Evolutionary conservation across 2,797 vertebrate genomes (phyloP), one percentile per base, ranked within the genome.

Genomic region (Peromyscus aztecus): DNA sequence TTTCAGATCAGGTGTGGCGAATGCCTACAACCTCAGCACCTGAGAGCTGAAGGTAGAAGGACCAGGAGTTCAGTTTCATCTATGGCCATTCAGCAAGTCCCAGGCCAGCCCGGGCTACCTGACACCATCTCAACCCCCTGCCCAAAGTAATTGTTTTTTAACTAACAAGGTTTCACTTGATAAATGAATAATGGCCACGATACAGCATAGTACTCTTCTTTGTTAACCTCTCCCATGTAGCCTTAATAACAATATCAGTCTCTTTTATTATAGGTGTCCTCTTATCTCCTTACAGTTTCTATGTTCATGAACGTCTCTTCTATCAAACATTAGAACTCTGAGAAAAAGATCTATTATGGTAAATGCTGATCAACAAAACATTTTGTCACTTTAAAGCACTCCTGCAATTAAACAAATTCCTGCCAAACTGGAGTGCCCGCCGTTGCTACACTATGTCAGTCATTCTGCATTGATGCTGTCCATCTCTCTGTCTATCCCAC

Each of bases 361-460:
- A 94, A 93, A 94, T n/a, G 94, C 9, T 63, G 37, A 52, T 97
- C 55, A 88, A 89, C 43, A 73, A 49, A 93, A 96, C 6, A 90
- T 46, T 31, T 59, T 94, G 46, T 46, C 77, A 83, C 37, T 96
- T 63, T 29, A 97, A 97, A 91, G 95, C 13, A 87, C 23, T 80
- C 91, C 61, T 78, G 37, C 43, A 90, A 61, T 94, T 91, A 89
- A 94, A n/a, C 7, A 93, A 96, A 94, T 16, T 93, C 57, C 65
- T 94, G 80, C 34, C 63, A 80, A 94, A 91, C 2, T 86, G 40
- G 14, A 86, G 75, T 46, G 80, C 21, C 34, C 14, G 52, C 10
- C 6, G 29, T 78, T 84, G 81, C 46, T 57, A 88, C 61, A 61
- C 78, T 14, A 12, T 77, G 59, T 43, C 59, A 73, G 46, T 65